These are phyloP conservation scores for Molanna angustata DNA, from an alignment of 2,888 invertebrate genomes.

Conservation along the genomic window DNA sequence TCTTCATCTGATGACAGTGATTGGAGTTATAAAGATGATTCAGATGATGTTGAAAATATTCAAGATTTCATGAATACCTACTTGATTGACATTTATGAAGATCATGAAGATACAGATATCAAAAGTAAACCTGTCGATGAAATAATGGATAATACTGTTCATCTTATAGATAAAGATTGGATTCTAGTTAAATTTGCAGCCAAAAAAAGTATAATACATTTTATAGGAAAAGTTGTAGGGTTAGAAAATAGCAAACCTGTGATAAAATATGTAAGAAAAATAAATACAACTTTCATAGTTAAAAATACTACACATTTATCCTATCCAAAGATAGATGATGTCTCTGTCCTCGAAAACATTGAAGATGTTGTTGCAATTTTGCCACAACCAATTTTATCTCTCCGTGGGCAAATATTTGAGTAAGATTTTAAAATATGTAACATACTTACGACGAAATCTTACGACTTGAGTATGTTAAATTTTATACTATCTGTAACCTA, in stretches of 20 bases:
- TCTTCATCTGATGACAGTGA: slow-evolving; percentile 5
- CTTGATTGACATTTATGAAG: not conserved
- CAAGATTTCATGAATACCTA: slow-evolving; percentile 4
- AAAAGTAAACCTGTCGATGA: not conserved
- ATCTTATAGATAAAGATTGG: slow-evolving; percentile 3
- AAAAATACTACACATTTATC: not conserved
- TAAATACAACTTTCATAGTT: not conserved
- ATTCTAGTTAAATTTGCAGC: not conserved
- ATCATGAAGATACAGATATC: slow-evolving; percentile 3
- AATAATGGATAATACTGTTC: slow-evolving; percentile 2
- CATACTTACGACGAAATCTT: too few relatives aligned
- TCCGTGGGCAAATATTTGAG: too few relatives aligned
- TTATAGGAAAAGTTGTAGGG: not conserved
- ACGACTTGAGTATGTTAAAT: too few relatives aligned
- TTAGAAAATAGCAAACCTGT: not conserved
- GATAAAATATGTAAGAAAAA: not conserved
- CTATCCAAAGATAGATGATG: slow-evolving; percentile 4
- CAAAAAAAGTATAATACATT: not conserved
- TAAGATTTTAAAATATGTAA: too few relatives aligned
- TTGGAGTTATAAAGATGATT: slow-evolving; percentile 1
- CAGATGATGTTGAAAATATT: not conserved
- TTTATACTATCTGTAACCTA: too few relatives aligned
- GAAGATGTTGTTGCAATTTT: not conserved
- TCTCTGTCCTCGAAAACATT: not conserved
- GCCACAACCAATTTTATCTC: too few relatives aligned